Evolutionary conservation across 1,140 invertebrate species (phyloP).

Genomic region (Habropoda laboriosa): DNA sequence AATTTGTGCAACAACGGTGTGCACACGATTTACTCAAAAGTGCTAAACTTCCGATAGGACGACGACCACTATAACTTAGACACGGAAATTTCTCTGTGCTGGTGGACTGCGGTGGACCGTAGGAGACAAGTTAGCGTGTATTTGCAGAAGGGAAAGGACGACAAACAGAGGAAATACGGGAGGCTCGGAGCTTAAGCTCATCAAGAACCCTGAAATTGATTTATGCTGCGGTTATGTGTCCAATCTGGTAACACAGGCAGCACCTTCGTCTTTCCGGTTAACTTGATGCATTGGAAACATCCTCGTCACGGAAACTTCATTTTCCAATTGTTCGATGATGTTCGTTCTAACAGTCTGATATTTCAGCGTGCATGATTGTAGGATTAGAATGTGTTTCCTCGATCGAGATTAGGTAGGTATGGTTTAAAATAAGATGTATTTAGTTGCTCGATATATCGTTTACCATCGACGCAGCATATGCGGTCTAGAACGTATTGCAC

Average conservation of each 20-base stretch:
- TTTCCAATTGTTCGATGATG: not conserved
- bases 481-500: no score
- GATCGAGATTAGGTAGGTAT: no score
- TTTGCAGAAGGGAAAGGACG: not conserved
- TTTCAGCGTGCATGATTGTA: not conserved
- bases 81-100: not conserved
- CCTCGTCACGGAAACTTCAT: not conserved
- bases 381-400: no score
- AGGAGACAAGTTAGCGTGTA: not conserved
- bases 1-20: not conserved
- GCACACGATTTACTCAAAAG: not conserved
- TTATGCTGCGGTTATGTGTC: not conserved
- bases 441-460: no score
- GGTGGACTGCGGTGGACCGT: not conserved
- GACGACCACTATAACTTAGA: not conserved
- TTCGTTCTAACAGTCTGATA: not conserved
- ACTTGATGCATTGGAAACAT: not conserved
- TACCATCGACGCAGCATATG: no score
- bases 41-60: not conserved
- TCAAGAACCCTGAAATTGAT: constrained; percentile 11
- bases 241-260: no score
- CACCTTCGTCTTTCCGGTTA: not conserved
- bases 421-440: no score
- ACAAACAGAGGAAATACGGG: not conserved
- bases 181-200: not conserved